Percentiles rank a stretch among this genome's conserved stretches.
phyloP scores from a whole-genome alignment of 2,113 vertebrate genomes.

The Pygoscelis antarcticus region DNA sequence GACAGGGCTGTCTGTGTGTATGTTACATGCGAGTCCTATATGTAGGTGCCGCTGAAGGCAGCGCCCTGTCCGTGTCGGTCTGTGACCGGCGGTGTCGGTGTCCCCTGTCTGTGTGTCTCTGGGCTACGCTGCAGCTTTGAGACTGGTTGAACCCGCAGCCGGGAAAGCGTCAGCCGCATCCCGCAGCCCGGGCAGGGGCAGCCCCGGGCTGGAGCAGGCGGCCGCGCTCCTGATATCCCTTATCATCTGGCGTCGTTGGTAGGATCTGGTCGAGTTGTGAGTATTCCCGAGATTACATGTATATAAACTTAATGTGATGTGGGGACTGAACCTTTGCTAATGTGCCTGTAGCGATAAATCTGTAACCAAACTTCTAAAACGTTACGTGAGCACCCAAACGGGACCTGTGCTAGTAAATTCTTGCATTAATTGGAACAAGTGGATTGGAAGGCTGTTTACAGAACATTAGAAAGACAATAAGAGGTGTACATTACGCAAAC shows the following conservation, averaged over 20 bases:
- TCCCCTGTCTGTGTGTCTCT: too few species aligned
- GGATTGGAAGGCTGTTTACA: background rate
- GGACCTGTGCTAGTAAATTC: background rate
- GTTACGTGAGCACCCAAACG: rapidly evolving
- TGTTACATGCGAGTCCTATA: background rate
- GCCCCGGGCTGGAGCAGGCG: rapidly evolving
- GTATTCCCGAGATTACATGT: background rate
- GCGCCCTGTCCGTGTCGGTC: background rate
- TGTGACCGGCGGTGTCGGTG: too few species aligned
- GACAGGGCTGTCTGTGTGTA: too few species aligned
- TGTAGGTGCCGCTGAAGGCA: background rate
- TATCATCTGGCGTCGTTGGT: too few species aligned
- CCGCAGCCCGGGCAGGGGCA: too few species aligned
- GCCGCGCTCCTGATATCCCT: background rate
- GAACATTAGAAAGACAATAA: background rate
- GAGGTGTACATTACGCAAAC: background rate
- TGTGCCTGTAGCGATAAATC: background rate
- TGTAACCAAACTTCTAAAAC: background rate
- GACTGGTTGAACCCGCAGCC: too few species aligned
- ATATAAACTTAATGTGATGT: background rate
- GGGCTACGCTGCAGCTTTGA: background rate
- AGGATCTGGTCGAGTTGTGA: background rate
- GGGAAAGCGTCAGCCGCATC: background rate
- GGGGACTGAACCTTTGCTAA: background rate
- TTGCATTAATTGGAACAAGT: background rate